phyloP scores from a whole-genome alignment of 35 echinoderm and acorn worm genomes.

The Heliocidaris erythrogramma region DNA sequence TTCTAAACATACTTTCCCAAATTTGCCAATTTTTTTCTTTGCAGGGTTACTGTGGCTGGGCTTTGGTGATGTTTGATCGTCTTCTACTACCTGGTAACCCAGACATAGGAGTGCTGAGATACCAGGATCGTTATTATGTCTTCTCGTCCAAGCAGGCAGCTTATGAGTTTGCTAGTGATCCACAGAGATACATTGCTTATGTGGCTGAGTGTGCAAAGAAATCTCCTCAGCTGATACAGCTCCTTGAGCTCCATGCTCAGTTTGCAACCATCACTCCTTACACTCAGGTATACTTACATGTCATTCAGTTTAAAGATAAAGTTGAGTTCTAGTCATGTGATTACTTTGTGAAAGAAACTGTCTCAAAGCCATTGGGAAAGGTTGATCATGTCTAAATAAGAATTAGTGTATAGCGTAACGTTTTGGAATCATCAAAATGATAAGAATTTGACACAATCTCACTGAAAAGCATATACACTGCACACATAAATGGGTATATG shows the following conservation, averaged over 20 bases:
- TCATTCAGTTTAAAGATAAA: too few relatives aligned
- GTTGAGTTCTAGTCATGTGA: too few relatives aligned
- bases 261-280: slow-evolving; percentile 99
- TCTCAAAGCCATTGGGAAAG: too few relatives aligned
- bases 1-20: neutral
- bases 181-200: slow-evolving; percentile 73
- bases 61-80: slow-evolving; percentile 76
- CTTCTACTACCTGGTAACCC: slow-evolving; percentile 91
- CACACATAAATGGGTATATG: too few relatives aligned
- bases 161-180: slow-evolving; percentile 93
- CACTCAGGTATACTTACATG: slow-evolving; percentile 66
- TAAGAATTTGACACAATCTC: too few relatives aligned
- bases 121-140: slow-evolving; percentile 92
- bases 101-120: slow-evolving; percentile 89
- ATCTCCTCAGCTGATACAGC: slow-evolving; percentile 94
- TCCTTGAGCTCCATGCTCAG: slow-evolving; percentile 94
- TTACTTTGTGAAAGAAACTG: too few relatives aligned
- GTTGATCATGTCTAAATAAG: too few relatives aligned
- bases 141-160: slow-evolving; percentile 84
- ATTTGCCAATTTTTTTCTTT: neutral
- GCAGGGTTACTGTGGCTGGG: slow-evolving; percentile 97
- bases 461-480: too few relatives aligned
- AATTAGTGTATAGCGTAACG: too few relatives aligned
- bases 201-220: slow-evolving; percentile 97
- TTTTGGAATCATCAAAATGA: too few relatives aligned